Base-by-base conservation (phyloP, 2,113 vertebrate species). In the Callospermophilus lateralis region DNA sequence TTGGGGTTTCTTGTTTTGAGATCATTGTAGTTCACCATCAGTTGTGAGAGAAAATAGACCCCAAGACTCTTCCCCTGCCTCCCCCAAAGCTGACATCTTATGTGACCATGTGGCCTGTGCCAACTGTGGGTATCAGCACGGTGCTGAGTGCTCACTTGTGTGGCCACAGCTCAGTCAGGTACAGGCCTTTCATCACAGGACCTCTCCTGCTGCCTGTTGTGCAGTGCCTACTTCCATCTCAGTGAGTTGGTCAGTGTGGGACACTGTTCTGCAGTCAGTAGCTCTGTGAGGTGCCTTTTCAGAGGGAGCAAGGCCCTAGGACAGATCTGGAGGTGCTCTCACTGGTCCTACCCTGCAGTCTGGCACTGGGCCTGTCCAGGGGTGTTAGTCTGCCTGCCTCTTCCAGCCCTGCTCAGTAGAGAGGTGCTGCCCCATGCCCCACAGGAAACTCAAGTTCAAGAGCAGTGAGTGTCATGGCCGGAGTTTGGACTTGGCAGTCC, bases 111-210 rank as follows among this genome's bases (percentile, higher is more conserved):
- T 78, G 39, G 4, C 17, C 9, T 13, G 32, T 70, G 88, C 65
- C 10, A 42, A 48, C 9, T 22, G 22, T 45, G 30, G 37, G 53
- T n/a, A 37, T 67, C 30, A 28, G 0, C 28, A n/a, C n/a, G 28
- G 16, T 30, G 4, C 20, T 32, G 0, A 16, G 34, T 4, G 3
- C 12, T 37, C 4, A 1, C 30, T 22, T 51, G 48, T 28, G 61
- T 32, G 28, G 51, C 10, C 37, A 5, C 51, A 73, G 8, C 30
- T 13, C 37, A 11, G 68, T 26, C 34, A 28, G 20, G 37, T 4
- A 15, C 53, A 30, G 42, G 2, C 42, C 24, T 26, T 19, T 45
- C 20, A 32, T n/a, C 17, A 3, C 20, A 20, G 34, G 61, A 58
- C 26, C 55, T 26, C 42, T 61, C 76, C 68, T 70, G 48, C 74